Evolutionary conservation across 2,888 invertebrate species (phyloP), one percentile per base, ranked within the genome.

Genomic region (Athetis lepigone): DNA sequence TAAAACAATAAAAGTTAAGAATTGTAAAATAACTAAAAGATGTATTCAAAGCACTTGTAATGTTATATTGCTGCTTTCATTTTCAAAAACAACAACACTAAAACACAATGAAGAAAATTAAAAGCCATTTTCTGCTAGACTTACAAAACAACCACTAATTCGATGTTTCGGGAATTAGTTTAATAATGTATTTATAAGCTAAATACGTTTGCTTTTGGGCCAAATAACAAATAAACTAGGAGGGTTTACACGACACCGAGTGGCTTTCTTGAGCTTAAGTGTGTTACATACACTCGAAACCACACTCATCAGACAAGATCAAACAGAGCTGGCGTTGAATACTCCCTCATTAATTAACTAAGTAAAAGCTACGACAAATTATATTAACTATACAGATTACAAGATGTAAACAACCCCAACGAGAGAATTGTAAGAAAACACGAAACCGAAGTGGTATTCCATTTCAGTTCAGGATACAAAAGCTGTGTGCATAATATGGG

Each of bases 251-350:
- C 62, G 75, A 78, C 69, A 56, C 75, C 50, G 65, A 84, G 82
- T 85, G 84, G 83, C 72, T 81, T 83, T 79, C 81, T 80, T 81
- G 61, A 77, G 83, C 81, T 80, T 77, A 84, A 70, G 65, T 51
- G 79, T 83, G 82, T 81, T 80, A 86, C 77, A 75, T 80, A 82
- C 70, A 81, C 77, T 79, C 71, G 74, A 82, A 85, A 79, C 86
- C 85, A 63, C 84, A 80, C 85, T 85, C 85, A 86, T 91, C 87
- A 88, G 81, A 82, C 81, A 85, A 87, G 88, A 91, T 90, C 91
- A 89, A 88, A 90, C 85, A 62, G 72, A 40, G 27, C 58, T 61
- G 46, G 47, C 56, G 58, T 49, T 67, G 46, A 75, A 81, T 64
- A 66, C 59, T 65, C 60, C 58, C 72, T 74, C 64, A 79, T 77